These are phyloP conservation scores for Tetraodon nigroviridis DNA, from an alignment of 2,113 vertebrate species.

Conservation along the genomic window DNA sequence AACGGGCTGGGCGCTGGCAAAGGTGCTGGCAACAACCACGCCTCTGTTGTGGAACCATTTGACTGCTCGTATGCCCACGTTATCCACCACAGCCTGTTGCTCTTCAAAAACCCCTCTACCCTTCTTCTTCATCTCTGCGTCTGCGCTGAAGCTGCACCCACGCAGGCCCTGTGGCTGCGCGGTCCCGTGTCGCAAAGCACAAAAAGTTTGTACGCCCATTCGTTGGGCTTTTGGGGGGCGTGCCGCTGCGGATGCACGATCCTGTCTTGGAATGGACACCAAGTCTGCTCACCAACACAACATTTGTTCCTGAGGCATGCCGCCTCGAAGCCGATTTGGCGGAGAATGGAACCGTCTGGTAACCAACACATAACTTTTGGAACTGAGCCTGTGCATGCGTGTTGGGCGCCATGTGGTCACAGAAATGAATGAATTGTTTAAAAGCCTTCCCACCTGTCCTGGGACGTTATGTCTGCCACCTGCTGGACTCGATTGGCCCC, in stretches of 20 bases:
- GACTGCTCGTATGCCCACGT: conserved; percentile 21
- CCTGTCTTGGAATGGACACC: too few species aligned
- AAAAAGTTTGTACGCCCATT: conserved; percentile 11
- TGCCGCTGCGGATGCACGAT: conserved; percentile 17
- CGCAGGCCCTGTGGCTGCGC: conserved; percentile 9
- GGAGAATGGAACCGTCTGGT: too few species aligned
- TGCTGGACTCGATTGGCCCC: conserved; percentile 9
- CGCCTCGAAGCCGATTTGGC: too few species aligned
- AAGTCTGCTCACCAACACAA: too few species aligned
- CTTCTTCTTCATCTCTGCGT: conserved; percentile 28
- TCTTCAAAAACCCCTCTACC: conserved; percentile 18
- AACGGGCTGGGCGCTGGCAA: conserved; percentile 25
- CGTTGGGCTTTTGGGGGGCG: conserved; percentile 3
- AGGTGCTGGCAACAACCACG: conserved; percentile 30
- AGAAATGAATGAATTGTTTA: conserved; percentile 19
- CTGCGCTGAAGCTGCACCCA: conserved; percentile 15
- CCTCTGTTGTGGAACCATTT: conserved; percentile 28
- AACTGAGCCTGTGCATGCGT: background rate
- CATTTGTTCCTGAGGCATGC: too few species aligned
- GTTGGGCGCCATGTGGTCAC: conserved; percentile 21
- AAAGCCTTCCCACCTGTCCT: conserved; percentile 22
- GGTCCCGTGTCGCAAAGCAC: conserved; percentile 23
- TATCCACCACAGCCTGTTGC: too few species aligned
- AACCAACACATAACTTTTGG: too few species aligned
- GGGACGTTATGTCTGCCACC: conserved; percentile 18